These are phyloP conservation scores for Papilio demoleus DNA, from an alignment of 2,888 invertebrate species.

Conservation along the genomic window DNA sequence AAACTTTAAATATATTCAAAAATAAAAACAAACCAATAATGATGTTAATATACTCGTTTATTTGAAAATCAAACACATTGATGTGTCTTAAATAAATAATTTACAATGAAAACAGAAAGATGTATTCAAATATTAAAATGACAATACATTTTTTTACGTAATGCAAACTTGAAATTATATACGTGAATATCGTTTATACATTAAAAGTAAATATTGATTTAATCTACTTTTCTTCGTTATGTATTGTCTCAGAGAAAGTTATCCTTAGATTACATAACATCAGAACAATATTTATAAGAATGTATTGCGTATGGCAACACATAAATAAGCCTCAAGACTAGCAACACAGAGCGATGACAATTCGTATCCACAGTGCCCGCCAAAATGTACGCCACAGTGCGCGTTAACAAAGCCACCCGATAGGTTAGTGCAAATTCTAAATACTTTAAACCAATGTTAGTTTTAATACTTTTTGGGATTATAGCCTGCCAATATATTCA, in stretches of 20 bases:
- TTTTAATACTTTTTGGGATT: constrained; percentile 30
- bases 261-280: constrained; percentile 37
- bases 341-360: constrained; percentile 41
- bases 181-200: constrained; percentile 39
- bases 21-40: constrained; percentile 77
- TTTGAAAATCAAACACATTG: constrained; percentile 67
- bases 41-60: constrained; percentile 78
- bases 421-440: constrained; percentile 48
- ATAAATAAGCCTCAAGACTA: constrained; percentile 43
- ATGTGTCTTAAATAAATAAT: constrained; percentile 52
- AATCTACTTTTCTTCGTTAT: constrained; percentile 25
- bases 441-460: constrained; percentile 40
- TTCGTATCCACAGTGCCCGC: constrained; percentile 28
- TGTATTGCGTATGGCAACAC: constrained; percentile 34
- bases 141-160: constrained; percentile 30
- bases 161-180: constrained; percentile 35
- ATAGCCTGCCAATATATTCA: constrained; percentile 25
- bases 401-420: constrained; percentile 49
- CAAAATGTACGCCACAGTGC: constrained; percentile 44
- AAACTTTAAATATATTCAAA: constrained; percentile 49
- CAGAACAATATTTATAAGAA: constrained; percentile 23
- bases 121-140: constrained; percentile 52
- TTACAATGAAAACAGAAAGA: constrained; percentile 52
- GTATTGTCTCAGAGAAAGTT: constrained; percentile 29
- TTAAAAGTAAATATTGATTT: constrained; percentile 30